phyloP scores from a whole-genome alignment of 2,113 vertebrate species.

The Mixornis gularis region DNA sequence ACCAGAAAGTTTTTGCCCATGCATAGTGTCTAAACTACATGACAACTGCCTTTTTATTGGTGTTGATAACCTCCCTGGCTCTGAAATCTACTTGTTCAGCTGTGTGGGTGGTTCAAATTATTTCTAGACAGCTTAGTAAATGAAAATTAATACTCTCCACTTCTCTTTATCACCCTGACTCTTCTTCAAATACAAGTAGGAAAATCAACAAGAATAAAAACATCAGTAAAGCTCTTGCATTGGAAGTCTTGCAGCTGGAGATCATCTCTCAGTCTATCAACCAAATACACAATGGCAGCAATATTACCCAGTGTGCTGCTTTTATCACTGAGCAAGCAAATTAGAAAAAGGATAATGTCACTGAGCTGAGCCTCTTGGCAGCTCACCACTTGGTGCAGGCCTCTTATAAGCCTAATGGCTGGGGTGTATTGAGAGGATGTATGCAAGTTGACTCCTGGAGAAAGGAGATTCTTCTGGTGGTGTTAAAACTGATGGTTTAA shows the following conservation, averaged over 20 bases:
- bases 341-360: neutral
- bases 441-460: neutral
- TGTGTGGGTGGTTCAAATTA: neutral
- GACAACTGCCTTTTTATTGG: neutral
- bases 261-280: neutral
- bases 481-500: neutral
- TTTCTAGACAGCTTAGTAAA: slow-evolving; percentile 14
- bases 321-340: neutral
- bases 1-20: neutral
- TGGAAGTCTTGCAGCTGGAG: slow-evolving; percentile 4
- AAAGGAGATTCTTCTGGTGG: neutral
- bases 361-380: neutral
- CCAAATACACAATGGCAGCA: neutral
- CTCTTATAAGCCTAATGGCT: neutral
- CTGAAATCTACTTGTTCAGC: neutral
- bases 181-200: neutral
- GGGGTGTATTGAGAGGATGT: neutral
- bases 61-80: slow-evolving; percentile 1
- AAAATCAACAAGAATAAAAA: neutral
- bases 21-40: neutral
- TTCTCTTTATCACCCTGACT: neutral
- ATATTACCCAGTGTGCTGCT: neutral
- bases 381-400: neutral
- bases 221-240: neutral
- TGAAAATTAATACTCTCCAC: neutral